These are phyloP conservation scores for Aphidius colemani DNA, from an alignment of 2,888 invertebrate genomes.

Conservation along the genomic window DNA sequence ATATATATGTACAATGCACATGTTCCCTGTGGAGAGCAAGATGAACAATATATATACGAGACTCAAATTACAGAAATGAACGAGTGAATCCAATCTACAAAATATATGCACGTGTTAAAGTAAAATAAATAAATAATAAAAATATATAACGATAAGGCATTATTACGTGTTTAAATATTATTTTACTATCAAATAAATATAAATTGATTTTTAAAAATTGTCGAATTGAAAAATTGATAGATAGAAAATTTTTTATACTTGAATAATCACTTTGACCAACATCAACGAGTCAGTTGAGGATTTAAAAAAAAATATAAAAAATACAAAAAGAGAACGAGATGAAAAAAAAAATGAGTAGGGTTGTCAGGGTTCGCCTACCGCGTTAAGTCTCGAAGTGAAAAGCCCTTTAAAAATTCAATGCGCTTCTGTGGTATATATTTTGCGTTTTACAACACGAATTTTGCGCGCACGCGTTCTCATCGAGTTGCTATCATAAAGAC, in stretches of 20 bases:
- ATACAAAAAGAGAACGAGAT: constrained; percentile 6
- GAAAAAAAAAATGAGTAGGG: constrained; percentile 19
- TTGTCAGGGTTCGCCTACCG: constrained; percentile 27
- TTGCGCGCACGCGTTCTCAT: constrained; percentile 25
- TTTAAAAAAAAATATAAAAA: constrained; percentile 29
- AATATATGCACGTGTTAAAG: background rate
- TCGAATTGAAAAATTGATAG: no score
- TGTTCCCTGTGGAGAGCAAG: background rate
- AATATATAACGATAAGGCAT: background rate
- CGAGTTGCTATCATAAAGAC: constrained; percentile 15
- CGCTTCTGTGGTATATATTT: constrained; percentile 7
- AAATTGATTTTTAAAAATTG: no score
- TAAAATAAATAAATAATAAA: background rate
- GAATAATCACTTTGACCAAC: constrained; percentile 21
- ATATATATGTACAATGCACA: background rate
- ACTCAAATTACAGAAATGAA: background rate
- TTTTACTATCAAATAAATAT: no score
- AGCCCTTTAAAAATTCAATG: constrained; percentile 35
- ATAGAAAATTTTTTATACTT: background rate
- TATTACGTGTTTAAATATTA: background rate
- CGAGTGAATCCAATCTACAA: background rate
- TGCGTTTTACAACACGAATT: constrained; percentile 2
- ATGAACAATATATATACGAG: background rate
- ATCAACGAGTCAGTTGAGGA: constrained; percentile 4
- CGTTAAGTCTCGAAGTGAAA: constrained; percentile 35